A percentile compares a stretch with the other conserved stretches of the same genome.
These are phyloP conservation scores for Lacerta bilineata DNA, from an alignment of 2,797 vertebrate species.

Conservation along the genomic window DNA sequence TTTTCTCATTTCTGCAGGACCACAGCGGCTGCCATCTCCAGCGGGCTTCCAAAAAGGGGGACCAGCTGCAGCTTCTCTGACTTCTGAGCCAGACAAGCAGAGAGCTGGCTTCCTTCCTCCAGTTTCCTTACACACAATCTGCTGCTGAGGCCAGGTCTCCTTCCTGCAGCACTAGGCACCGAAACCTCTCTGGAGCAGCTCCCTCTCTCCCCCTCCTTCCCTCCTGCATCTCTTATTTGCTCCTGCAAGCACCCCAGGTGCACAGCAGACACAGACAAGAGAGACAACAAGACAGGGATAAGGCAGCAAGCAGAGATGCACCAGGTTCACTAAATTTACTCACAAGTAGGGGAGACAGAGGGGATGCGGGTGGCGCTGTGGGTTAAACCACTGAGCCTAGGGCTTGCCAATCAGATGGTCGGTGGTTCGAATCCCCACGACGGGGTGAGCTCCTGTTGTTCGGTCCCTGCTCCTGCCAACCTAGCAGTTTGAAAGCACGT, in stretches of 20 bases:
- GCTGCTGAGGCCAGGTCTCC: background rate
- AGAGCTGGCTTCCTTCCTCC: background rate
- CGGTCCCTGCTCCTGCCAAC: too few relatives aligned
- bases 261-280: background rate
- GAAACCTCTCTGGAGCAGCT: background rate
- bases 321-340: background rate
- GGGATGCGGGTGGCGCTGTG: too few relatives aligned
- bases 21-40: background rate
- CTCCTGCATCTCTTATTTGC: background rate
- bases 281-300: background rate
- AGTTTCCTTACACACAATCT: background rate
- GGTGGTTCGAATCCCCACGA: too few relatives aligned
- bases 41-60: background rate
- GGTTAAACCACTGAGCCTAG: too few relatives aligned
- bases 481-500: too few relatives aligned
- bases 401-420: too few relatives aligned
- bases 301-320: background rate
- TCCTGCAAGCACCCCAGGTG: too few relatives aligned
- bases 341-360: background rate
- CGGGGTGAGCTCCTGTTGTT: too few relatives aligned
- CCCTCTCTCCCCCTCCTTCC: too few relatives aligned
- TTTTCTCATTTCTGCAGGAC: background rate
- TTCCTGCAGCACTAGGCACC: too few relatives aligned
- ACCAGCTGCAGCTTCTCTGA: conserved; percentile 6
- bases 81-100: conserved; percentile 1